These are phyloP conservation scores for Loxodonta africana DNA, from an alignment of 2,113 vertebrate genomes.

Conservation along the genomic window DNA sequence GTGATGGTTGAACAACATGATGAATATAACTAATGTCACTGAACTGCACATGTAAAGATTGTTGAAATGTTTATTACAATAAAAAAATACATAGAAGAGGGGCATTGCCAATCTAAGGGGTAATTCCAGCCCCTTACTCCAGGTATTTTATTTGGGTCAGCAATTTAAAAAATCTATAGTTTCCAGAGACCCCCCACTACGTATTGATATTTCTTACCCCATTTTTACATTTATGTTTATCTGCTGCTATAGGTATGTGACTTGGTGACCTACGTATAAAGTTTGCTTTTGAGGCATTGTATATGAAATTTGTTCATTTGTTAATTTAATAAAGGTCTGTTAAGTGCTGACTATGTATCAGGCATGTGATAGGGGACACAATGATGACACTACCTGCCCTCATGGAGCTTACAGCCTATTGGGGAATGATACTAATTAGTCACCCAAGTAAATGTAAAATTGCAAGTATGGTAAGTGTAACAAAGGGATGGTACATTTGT, in stretches of 20 bases:
- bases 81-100: neutral
- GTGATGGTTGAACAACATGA: neutral
- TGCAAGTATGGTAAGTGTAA: neutral
- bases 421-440: conserved; percentile 2
- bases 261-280: neutral
- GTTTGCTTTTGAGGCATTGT: neutral
- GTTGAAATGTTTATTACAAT: neutral
- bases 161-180: neutral
- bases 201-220: neutral
- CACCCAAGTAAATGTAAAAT: neutral
- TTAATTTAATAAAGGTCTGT: neutral
- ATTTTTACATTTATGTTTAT: neutral
- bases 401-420: neutral
- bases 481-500: neutral
- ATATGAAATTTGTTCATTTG: conserved; percentile 10
- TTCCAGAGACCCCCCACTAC: neutral
- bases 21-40: neutral
- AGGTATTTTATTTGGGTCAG: neutral
- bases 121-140: neutral
- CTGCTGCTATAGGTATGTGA: neutral
- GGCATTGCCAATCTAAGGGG: neutral
- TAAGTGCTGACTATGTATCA: neutral
- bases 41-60: neutral
- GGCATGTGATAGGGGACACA: neutral
- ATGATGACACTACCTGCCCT: neutral